A percentile compares a stretch with the other conserved stretches of the same genome.
Evolutionary conservation across 2,113 vertebrate species (phyloP).

Genomic region (Oryzias celebensis): DNA sequence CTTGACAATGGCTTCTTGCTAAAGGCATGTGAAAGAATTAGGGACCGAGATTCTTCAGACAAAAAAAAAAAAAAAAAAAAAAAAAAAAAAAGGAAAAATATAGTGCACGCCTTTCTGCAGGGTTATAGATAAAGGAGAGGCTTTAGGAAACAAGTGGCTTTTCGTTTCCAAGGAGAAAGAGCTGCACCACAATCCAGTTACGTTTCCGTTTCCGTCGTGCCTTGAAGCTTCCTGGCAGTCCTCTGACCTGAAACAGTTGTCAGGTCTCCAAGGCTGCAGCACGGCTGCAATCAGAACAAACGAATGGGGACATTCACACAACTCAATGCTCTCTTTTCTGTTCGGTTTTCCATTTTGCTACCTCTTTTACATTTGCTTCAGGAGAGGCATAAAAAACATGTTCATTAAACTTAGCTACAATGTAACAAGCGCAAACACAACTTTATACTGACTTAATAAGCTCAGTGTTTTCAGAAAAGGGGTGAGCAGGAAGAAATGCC

Average conservation of each 20-base stretch:
- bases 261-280: slow-evolving; percentile 16
- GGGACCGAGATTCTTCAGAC: slow-evolving; percentile 12
- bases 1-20: slow-evolving; percentile 41
- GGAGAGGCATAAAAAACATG: slow-evolving; percentile 5
- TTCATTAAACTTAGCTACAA: slow-evolving; percentile 7
- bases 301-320: not conserved
- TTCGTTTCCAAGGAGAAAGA: slow-evolving; percentile 34
- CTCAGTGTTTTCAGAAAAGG: slow-evolving; percentile 29
- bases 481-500: slow-evolving; percentile 29
- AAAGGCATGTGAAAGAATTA: slow-evolving; percentile 40
- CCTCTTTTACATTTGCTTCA: slow-evolving; percentile 9
- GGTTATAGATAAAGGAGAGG: slow-evolving; percentile 16
- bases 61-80: not conserved
- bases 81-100: slow-evolving; percentile 5
- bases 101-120: slow-evolving; percentile 32
- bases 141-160: slow-evolving; percentile 15
- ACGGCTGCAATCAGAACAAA: slow-evolving; percentile 2
- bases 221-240: slow-evolving; percentile 36
- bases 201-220: slow-evolving; percentile 37
- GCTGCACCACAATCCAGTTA: slow-evolving; percentile 30
- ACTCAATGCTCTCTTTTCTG: not conserved
- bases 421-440: slow-evolving; percentile 33
- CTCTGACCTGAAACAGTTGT: slow-evolving; percentile 31
- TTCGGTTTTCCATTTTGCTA: not conserved
- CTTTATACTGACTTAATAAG: slow-evolving; percentile 11